Conservation (phyloP, 2,888 invertebrate species). For the Troides helena region DNA sequence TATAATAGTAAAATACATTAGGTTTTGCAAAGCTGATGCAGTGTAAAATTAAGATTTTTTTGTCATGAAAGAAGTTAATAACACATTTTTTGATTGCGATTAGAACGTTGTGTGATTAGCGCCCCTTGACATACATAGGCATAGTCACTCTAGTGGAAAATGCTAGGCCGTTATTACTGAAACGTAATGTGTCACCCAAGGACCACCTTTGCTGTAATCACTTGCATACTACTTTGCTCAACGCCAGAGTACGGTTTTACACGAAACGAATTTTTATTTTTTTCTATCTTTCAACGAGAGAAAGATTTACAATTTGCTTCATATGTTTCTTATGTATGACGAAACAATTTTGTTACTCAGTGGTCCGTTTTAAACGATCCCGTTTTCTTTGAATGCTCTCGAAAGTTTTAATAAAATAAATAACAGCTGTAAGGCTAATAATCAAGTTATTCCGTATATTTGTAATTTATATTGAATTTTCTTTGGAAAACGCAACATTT, state of each 20-base stretch:
- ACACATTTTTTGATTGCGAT: constrained; percentile 64
- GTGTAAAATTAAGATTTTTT: neutral
- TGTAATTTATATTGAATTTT: neutral
- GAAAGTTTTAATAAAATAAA: no score
- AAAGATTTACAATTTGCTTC: neutral
- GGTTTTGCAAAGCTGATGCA: neutral
- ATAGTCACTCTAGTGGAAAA: constrained; percentile 72
- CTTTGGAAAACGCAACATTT: no score
- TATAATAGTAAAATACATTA: neutral
- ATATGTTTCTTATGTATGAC: no score
- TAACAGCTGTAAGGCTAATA: no score
- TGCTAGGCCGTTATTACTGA: constrained; percentile 50
- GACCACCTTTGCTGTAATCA: constrained; percentile 44
- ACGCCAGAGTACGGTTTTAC: neutral
- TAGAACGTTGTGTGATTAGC: constrained; percentile 71
- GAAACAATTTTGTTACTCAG: no score
- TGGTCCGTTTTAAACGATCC: no score
- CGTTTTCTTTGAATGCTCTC: no score
- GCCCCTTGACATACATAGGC: constrained; percentile 75
- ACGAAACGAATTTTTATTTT: neutral
- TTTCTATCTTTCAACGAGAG: neutral
- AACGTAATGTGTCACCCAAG: constrained; percentile 9
- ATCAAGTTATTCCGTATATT: no score
- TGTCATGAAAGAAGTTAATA: neutral
- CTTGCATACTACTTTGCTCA: constrained; percentile 28